Evolutionary conservation across 2,797 vertebrate genomes (phyloP).

Genomic region (Sebastes goodei): DNA sequence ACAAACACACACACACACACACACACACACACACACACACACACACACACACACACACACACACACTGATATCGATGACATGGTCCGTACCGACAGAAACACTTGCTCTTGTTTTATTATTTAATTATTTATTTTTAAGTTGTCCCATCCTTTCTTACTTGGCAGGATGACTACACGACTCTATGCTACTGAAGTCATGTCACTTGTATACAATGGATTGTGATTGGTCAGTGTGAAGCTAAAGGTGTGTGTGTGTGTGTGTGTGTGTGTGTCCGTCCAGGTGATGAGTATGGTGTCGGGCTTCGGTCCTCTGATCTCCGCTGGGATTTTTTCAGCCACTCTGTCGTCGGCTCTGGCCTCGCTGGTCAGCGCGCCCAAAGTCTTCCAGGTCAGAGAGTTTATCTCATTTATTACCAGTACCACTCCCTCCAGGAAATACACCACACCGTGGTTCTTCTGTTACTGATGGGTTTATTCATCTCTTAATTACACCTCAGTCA

Average conservation of each 20-base stretch:
- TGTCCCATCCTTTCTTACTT: fast-evolving
- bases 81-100: neutral
- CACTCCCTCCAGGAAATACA: neutral
- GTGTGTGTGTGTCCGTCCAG: conserved; percentile 66
- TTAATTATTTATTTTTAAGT: neutral
- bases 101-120: neutral
- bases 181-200: neutral
- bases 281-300: conserved; percentile 95
- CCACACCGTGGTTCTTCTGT: too few relatives aligned
- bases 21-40: conserved; percentile 24
- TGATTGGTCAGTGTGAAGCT: neutral
- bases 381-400: conserved; percentile 89
- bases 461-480: too few relatives aligned
- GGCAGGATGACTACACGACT: neutral
- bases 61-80: conserved; percentile 47
- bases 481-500: too few relatives aligned
- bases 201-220: neutral
- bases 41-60: conserved; percentile 16
- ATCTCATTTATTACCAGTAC: neutral
- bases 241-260: neutral
- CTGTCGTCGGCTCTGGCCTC: conserved; percentile 95
- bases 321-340: conserved; percentile 97
- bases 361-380: conserved; percentile 96
- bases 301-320: conserved; percentile 93
- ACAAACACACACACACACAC: conserved; percentile 15